A percentile compares a stretch with the other conserved stretches of the same genome.
These are phyloP conservation scores for Morone saxatilis DNA, from an alignment of 2,113 vertebrate species.

Conservation along the genomic window DNA sequence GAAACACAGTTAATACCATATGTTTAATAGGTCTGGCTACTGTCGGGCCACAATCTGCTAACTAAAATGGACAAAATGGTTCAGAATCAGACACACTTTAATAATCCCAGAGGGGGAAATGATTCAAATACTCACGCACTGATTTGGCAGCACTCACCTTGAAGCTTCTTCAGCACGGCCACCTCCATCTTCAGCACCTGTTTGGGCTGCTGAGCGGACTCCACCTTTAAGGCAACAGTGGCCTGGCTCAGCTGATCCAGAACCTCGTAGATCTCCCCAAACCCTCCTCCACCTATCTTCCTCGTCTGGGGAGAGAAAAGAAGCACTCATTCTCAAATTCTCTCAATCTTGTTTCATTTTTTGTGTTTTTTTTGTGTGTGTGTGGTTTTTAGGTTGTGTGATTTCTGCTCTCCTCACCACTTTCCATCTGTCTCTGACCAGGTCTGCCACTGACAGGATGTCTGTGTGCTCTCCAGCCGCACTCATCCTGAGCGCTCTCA, in stretches of 20 bases:
- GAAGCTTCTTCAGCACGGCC: slow-evolving; percentile 97
- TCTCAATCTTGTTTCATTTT: too few species aligned
- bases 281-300: slow-evolving; percentile 98
- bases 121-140: too few species aligned
- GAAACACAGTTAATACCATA: too few species aligned
- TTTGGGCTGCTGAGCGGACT: slow-evolving; percentile 98
- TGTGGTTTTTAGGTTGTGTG: background rate
- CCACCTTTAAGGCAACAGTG: slow-evolving; percentile 96
- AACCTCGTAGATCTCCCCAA: slow-evolving; percentile 99
- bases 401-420: slow-evolving; percentile 87
- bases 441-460: slow-evolving; percentile 95
- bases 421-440: slow-evolving; percentile 99
- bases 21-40: too few species aligned
- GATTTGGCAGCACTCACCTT: slow-evolving; percentile 86
- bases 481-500: slow-evolving; percentile 92
- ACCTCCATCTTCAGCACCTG: slow-evolving; percentile 99
- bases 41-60: too few species aligned
- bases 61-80: too few species aligned
- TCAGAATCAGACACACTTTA: too few species aligned
- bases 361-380: too few species aligned
- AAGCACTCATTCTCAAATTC: background rate
- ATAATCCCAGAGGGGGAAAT: too few species aligned
- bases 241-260: slow-evolving; percentile 95
- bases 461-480: slow-evolving; percentile 95
- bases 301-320: slow-evolving; percentile 83